Evolutionary conservation across 1,140 invertebrate genomes (phyloP).

Genomic region (Lordiphosa collinella): DNA sequence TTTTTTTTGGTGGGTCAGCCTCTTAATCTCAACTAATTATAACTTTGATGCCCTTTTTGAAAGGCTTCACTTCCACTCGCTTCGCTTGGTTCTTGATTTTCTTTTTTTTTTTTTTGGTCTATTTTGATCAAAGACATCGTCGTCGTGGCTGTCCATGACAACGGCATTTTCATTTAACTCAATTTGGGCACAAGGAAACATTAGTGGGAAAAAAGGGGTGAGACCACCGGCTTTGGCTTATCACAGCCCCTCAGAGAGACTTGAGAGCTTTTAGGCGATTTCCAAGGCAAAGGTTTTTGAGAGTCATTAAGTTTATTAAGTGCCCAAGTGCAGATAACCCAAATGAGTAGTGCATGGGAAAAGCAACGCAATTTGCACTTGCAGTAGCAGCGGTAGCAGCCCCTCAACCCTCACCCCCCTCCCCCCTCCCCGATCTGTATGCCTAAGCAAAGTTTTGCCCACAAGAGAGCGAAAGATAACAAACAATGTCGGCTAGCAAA

Average conservation of each 20-base stretch:
- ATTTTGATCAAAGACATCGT: background rate
- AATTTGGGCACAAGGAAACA: no score
- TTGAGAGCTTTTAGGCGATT: conserved; percentile 50
- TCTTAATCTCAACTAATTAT: conserved; percentile 48
- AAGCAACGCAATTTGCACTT: conserved; percentile 51
- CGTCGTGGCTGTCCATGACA: no score
- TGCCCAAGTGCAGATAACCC: conserved; percentile 53
- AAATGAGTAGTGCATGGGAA: conserved; percentile 67
- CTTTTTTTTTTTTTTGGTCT: no score
- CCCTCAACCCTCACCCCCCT: background rate
- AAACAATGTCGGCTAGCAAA: conserved; percentile 37
- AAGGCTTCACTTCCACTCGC: conserved; percentile 1
- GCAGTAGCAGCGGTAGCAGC: background rate
- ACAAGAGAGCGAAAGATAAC: conserved; percentile 46
- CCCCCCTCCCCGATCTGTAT: no score
- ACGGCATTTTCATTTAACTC: no score
- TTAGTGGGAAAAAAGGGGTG: background rate
- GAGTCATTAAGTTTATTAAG: conserved; percentile 73
- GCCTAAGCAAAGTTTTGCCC: conserved; percentile 3
- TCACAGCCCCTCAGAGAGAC: background rate
- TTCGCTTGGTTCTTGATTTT: no score
- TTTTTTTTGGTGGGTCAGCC: background rate
- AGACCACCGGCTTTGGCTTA: background rate
- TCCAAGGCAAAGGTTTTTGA: conserved; percentile 32
- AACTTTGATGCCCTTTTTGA: conserved; percentile 50